Evolutionary conservation across 1,140 invertebrate genomes (phyloP).

Genomic region (Vanessa tameamea): DNA sequence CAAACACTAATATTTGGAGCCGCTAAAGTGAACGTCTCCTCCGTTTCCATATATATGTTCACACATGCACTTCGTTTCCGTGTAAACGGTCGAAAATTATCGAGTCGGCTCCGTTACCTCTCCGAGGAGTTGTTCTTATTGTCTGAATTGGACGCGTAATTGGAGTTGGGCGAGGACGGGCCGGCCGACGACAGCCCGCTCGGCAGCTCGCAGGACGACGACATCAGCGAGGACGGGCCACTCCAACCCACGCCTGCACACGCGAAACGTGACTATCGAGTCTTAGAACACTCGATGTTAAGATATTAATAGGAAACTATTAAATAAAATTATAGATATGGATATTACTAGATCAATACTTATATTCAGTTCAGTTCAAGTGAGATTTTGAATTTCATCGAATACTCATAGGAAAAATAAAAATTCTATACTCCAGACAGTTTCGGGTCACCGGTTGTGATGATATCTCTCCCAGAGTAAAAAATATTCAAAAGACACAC

Average conservation of each 20-base stretch:
- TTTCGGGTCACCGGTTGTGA: no score
- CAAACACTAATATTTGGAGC: conserved; percentile 24
- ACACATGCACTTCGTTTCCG: conserved; percentile 19
- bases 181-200: conserved; percentile 75
- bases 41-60: conserved; percentile 19
- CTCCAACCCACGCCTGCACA: conserved; percentile 81
- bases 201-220: conserved; percentile 73
- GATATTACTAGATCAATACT: not conserved
- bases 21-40: conserved; percentile 20
- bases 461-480: no score
- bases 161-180: conserved; percentile 76
- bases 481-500: no score
- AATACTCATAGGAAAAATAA: no score
- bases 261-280: not conserved
- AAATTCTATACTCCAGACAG: no score
- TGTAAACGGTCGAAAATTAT: not conserved
- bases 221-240: conserved; percentile 83
- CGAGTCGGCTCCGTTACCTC: conserved; percentile 34
- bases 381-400: no score
- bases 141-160: conserved; percentile 64
- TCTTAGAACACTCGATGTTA: no score
- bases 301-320: no score
- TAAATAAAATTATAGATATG: no score
- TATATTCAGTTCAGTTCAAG: not conserved
- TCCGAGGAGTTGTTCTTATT: conserved; percentile 50